Base-by-base conservation (phyloP, 2,113 vertebrate species). In the Puntigrus tetrazona region DNA sequence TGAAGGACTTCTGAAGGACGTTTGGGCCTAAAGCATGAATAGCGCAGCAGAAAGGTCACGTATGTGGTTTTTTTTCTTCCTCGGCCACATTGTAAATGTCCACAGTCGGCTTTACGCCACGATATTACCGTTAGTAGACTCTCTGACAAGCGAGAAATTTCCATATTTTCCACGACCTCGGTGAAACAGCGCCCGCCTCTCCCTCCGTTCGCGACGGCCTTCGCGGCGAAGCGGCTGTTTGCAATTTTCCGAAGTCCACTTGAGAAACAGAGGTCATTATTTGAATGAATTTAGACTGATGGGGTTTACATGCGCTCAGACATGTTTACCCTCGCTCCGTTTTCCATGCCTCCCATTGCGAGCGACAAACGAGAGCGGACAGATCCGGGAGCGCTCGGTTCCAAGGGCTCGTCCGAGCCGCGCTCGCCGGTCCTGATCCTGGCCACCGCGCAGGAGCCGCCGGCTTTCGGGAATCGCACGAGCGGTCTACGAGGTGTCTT, bases 81-180 rank as follows among this genome's bases (percentile, higher is more conserved):
- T 65, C 27, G 7, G 4, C 7, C 36, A 67, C 61, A 34, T 80
- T 80, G 78, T 82, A 70, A 52, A 67, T 70, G 63, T 52, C 63
- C 80, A 14, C 20, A 20, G 20, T 36, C 22, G 20, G 29, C 63
- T 70, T 72, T 55, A 27, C 41, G 20, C 27, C 29, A 22, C 36
- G 78, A 81, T 47, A 67, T 34, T 52, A 20, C 25, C 57, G 50
- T 57, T 70, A 70, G 63, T 70, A 36, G 45, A 81, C 45, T n/a
- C 57, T 65, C 41, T 81, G 65, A 70, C 18, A 79, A 86, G 79
- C 79, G 88, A 88, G 87, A 86, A 81, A 55, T 77, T 20, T 89
- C 84, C 86, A 89, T 76, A 90, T 90, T 90, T 91, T 89, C 89
- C 88, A 88, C 90, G 89, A 93, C 78, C 72, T 74, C 2, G 45